These are phyloP conservation scores for Saccostrea glomerata DNA, from an alignment of 1,140 invertebrate genomes.

Conservation along the genomic window DNA sequence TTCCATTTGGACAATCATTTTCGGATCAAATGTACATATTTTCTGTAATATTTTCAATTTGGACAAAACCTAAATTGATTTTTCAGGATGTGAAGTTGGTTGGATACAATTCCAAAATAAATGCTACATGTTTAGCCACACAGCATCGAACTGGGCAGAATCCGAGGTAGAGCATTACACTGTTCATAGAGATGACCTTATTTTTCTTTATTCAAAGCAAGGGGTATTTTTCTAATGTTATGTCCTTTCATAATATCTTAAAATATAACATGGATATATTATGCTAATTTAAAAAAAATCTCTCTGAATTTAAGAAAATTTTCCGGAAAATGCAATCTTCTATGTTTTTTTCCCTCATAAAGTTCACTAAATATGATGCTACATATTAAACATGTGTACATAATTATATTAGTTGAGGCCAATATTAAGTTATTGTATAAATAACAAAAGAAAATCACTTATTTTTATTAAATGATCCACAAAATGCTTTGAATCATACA, in stretches of 20 bases:
- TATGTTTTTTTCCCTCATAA: too few relatives aligned
- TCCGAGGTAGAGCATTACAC: neutral
- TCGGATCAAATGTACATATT: too few relatives aligned
- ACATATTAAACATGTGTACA: neutral
- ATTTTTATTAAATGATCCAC: neutral
- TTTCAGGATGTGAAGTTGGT: slow-evolving; percentile 4
- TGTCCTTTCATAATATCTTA: neutral
- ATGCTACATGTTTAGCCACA: slow-evolving; percentile 1
- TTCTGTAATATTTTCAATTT: too few relatives aligned
- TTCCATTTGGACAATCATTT: too few relatives aligned
- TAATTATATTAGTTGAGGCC: neutral
- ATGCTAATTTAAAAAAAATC: too few relatives aligned
- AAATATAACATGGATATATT: neutral
- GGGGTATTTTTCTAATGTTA: neutral
- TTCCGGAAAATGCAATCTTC: too few relatives aligned
- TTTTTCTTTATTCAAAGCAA: too few relatives aligned
- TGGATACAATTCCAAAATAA: neutral
- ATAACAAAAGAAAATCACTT: neutral
- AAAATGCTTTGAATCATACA: neutral
- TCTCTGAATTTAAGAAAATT: too few relatives aligned
- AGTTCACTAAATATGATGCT: neutral
- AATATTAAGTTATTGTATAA: neutral
- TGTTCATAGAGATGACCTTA: neutral
- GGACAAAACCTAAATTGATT: too few relatives aligned
- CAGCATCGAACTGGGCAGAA: neutral